Percentiles rank a stretch among this genome's conserved stretches.
Conservation (phyloP, 92 coral and sea anemone genomes). For the Heteractis magnifica region DNA sequence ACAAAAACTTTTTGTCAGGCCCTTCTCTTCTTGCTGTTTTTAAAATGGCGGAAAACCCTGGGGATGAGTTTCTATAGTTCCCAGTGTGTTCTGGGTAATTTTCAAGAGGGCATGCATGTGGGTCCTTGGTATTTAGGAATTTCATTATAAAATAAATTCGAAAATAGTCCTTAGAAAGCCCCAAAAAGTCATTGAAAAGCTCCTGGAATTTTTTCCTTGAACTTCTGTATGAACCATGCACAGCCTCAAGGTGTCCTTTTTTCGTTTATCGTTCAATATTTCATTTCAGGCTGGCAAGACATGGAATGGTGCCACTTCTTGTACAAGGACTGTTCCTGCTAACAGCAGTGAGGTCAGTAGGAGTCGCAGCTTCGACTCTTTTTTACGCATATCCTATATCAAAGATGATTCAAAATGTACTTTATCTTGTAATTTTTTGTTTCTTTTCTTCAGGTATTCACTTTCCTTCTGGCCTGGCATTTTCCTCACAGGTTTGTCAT, state of each 20-base stretch:
- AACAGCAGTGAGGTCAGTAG: conserved; percentile 46
- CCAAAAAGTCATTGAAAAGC: no score
- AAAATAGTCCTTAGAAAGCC: no score
- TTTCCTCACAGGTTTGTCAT: conserved; percentile 76
- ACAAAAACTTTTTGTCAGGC: no score
- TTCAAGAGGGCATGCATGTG: no score
- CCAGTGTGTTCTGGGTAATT: no score
- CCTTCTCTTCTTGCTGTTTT: no score
- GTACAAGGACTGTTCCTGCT: conserved; percentile 62
- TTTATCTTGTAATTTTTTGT: background rate
- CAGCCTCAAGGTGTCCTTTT: background rate
- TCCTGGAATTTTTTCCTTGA: no score
- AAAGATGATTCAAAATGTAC: background rate
- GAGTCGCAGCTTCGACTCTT: background rate
- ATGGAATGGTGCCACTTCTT: conserved; percentile 79
- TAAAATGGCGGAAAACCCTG: no score
- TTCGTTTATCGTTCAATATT: background rate
- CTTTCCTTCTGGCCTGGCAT: conserved; percentile 83
- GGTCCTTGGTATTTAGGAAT: no score
- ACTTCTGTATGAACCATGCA: no score
- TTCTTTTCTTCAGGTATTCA: conserved; percentile 59
- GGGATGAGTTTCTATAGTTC: no score
- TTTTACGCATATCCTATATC: background rate
- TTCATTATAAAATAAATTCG: no score
- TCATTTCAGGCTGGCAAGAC: conserved; percentile 53